Evolutionary conservation across 2,113 vertebrate genomes (phyloP), one percentile per base, ranked within the genome.

Genomic region (Crotophaga sulcirostris): DNA sequence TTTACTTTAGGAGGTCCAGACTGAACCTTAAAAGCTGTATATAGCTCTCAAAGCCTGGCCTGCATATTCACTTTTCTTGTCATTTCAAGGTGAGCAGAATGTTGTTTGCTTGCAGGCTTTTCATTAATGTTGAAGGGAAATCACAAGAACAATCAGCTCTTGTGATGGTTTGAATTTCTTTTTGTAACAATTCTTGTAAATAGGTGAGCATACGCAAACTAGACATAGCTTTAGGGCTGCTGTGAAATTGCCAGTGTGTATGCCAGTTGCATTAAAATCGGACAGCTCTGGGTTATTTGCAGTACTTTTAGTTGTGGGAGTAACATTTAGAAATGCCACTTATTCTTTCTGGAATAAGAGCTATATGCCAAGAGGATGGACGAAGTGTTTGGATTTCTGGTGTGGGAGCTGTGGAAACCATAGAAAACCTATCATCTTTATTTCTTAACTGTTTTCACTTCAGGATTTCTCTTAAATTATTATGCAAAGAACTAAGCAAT

Each of bases 71-170:
- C 60, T 88, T 80, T 68, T 34, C 17, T 75, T 81, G 34, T 87
- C 58, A 69, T 91, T 92, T 88, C 90, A 96, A 95, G 79, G 88
- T 94, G 93, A 96, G 80, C 40, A 81, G 64, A 93, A 88, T 13
- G 13, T 70, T 81, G 76, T 95, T 92, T 94, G 79, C 92, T 93
- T 1, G 0, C n/a, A 92, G 87, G 83, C 60, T 88, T 96, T 95
- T 88, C 56, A 82, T 90, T 89, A 84, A 52, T 33, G 73, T 74
- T 92, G 85, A 84, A 84, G 79, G 83, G 64, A 92, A 93, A 91
- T 90, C 83, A 86, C 0, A 1, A 91, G 92, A 95, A 68, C 56
- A 84, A 56, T 84, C 72, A 59, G 34, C 59, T 88, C 55, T 90
- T 69, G 16, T 6, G 70, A 79, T 58, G 79, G 52, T 87, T 94